Evolutionary conservation across 1,140 invertebrate genomes (phyloP), one percentile per base, ranked within the genome.

Genomic region (Palaemon carinicauda): DNA sequence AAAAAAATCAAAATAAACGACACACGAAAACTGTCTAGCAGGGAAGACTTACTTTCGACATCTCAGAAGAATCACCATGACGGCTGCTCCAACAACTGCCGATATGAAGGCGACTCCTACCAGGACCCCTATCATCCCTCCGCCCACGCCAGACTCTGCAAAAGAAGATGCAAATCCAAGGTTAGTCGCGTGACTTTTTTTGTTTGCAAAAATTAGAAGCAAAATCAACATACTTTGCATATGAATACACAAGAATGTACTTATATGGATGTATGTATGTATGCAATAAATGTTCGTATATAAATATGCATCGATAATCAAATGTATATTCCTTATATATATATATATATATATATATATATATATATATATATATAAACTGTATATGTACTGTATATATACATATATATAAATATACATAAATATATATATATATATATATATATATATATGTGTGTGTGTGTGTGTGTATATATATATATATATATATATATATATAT

Each of bases 31-130:
- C 56, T 4, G 56, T 5, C 3, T 5, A 60, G 24, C 3, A 41
- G 7, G 2, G 19, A 52, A 1, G 19, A 83, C 81, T 80, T 71
- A 87, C 85, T 82, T 87, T 41, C 85, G 85, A 27, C 85, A 87
- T 33, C 85, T 69, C 19, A 87, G 80, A 4, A 87, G 27, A 14
- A 87, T 51, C 15, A 87, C 85, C 85, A 87, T 87, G 1, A 87
- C 85, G 9, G 56, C 85, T 10, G 85, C 85, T 5, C 85, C 85
- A 52, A 81, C 60, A 0, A 73, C 74, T 1, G 85, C 85, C 17
- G 85, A 87, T n/a, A 87, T 51, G 14, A 87, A 69, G 4, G 85
- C 85, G 60, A 81, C 79, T 60, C 80, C 85, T 77, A 81, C 85
- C 78, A 87, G 51, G 21, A 87, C 79, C 19, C 80, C 80, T 9